Evolutionary conservation across 2,797 vertebrate species (phyloP).

Genomic region (Poeciliopsis presidionis): DNA sequence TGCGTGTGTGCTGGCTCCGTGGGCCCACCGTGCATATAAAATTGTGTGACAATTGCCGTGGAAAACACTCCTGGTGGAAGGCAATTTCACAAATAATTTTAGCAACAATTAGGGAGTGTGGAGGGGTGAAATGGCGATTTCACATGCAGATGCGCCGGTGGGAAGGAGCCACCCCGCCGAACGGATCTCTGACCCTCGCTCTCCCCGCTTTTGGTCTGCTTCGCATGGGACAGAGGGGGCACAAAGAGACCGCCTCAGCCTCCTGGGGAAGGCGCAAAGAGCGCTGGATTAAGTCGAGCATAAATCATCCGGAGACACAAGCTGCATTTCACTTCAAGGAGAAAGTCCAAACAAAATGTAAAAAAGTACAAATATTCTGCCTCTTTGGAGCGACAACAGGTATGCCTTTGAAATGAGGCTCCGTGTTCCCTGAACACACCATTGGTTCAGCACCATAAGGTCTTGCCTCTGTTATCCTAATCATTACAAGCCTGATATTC

Average conservation of each 20-base stretch:
- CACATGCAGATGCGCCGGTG: constrained; percentile 86
- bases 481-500: constrained; percentile 58
- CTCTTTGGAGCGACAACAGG: constrained; percentile 44
- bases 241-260: constrained; percentile 77
- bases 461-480: constrained; percentile 48
- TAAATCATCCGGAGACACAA: constrained; percentile 79
- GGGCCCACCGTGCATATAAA: constrained; percentile 74
- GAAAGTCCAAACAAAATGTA: neutral
- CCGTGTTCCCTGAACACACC: constrained; percentile 43
- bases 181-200: constrained; percentile 72
- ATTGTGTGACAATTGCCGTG: constrained; percentile 83
- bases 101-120: constrained; percentile 94
- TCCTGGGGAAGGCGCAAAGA: constrained; percentile 76
- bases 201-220: constrained; percentile 75
- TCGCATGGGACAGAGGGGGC: constrained; percentile 72
- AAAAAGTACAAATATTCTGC: constrained; percentile 37
- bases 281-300: constrained; percentile 82
- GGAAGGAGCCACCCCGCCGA: constrained; percentile 80
- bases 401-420: constrained; percentile 21
- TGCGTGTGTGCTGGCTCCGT: constrained; percentile 76
- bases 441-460: constrained; percentile 45
- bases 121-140: constrained; percentile 96
- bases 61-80: constrained; percentile 87
- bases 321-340: constrained; percentile 36
- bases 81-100: constrained; percentile 98